Percentiles rank a stretch among this genome's conserved stretches.
phyloP scores from a whole-genome alignment of 2,797 vertebrate species.

The Monodelphis domestica region DNA sequence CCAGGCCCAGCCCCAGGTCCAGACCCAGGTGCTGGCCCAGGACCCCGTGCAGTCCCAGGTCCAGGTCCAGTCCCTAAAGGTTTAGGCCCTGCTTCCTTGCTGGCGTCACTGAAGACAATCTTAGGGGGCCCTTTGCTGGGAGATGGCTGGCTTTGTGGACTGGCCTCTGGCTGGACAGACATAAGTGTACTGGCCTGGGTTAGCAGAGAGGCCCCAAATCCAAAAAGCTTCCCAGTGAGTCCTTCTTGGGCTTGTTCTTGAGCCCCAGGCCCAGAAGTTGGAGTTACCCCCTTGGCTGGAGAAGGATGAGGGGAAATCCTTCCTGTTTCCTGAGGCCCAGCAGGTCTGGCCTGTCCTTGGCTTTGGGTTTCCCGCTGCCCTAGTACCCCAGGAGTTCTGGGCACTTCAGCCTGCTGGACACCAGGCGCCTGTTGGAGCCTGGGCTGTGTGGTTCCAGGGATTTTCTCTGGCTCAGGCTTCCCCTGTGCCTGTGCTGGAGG shows the following conservation, averaged over 20 bases:
- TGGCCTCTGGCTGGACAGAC: slow-evolving; percentile 93
- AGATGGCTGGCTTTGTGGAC: slow-evolving; percentile 89
- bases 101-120: slow-evolving; percentile 91
- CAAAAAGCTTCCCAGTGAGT: slow-evolving; percentile 97
- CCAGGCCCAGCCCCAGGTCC: background rate
- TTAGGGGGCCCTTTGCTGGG: slow-evolving; percentile 92
- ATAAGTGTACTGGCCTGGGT: slow-evolving; percentile 98
- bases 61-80: slow-evolving; percentile 79
- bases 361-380: slow-evolving; percentile 82
- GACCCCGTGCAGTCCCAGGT: slow-evolving; percentile 15
- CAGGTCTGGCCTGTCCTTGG: slow-evolving; percentile 90
- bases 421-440: slow-evolving; percentile 77
- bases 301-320: slow-evolving; percentile 88
- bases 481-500: slow-evolving; percentile 45
- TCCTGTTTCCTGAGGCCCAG: slow-evolving; percentile 90
- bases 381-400: slow-evolving; percentile 87
- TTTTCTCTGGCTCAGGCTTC: slow-evolving; percentile 75
- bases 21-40: background rate
- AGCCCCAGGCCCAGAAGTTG: slow-evolving; percentile 82
- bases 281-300: slow-evolving; percentile 87
- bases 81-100: slow-evolving; percentile 88
- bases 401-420: slow-evolving; percentile 82
- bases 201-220: slow-evolving; percentile 96
- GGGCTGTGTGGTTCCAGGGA: slow-evolving; percentile 76
- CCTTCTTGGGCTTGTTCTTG: slow-evolving; percentile 95